Conservation (phyloP, 2,113 vertebrate genomes). For the Crotalus viridis region DNA sequence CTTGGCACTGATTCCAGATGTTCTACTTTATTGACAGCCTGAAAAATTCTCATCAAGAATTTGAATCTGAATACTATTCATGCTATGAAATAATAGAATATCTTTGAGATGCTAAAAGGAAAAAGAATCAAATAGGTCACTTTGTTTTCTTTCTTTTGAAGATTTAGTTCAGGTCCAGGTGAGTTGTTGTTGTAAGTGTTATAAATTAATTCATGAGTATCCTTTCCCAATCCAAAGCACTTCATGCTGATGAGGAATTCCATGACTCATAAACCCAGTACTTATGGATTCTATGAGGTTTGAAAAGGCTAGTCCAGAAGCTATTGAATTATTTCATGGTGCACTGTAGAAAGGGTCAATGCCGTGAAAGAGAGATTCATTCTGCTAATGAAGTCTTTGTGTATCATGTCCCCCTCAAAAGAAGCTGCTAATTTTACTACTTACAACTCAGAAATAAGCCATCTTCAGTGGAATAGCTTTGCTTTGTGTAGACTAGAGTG, state of each 20-base stretch:
- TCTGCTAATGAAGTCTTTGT: neutral
- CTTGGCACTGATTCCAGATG: neutral
- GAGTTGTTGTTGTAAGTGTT: neutral
- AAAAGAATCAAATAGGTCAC: slow-evolving; percentile 19
- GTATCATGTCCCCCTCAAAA: neutral
- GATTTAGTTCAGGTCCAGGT: neutral
- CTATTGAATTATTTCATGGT: neutral
- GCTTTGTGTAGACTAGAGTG: neutral
- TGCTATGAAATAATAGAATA: neutral
- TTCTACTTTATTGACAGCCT: neutral
- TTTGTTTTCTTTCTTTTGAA: slow-evolving; percentile 29
- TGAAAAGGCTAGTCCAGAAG: neutral
- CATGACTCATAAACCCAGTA: neutral
- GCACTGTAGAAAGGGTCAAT: neutral
- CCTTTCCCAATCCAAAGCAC: neutral
- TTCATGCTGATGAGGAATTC: neutral
- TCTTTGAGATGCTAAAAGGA: slow-evolving; percentile 14
- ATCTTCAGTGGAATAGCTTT: neutral
- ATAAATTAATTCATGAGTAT: neutral
- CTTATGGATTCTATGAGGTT: neutral
- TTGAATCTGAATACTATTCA: neutral
- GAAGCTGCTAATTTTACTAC: neutral
- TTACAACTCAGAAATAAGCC: neutral
- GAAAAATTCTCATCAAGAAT: slow-evolving; percentile 25
- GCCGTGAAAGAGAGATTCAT: neutral